Percentiles rank a stretch among this genome's conserved stretches.
phyloP scores from a whole-genome alignment of 1,140 invertebrate species.

The Dinothrombium tinctorium region DNA sequence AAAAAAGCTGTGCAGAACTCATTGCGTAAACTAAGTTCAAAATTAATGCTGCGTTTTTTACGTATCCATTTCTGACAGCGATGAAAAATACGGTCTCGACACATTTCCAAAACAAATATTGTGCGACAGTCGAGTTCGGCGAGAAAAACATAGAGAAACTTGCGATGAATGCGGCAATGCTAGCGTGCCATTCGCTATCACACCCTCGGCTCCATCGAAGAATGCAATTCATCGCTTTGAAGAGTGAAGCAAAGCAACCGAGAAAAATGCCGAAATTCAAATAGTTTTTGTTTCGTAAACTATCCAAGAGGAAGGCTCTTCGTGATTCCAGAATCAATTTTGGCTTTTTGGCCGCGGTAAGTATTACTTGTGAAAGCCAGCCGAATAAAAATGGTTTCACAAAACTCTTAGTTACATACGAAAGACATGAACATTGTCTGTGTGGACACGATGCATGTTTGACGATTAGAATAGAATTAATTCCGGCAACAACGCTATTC shows the following conservation, averaged over 20 bases:
- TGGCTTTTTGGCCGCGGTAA: neutral
- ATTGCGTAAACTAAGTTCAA: constrained; percentile 42
- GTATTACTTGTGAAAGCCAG: too few species aligned
- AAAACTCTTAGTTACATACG: neutral
- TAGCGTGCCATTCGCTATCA: constrained; percentile 7
- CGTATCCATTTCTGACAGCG: neutral
- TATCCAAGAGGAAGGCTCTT: neutral
- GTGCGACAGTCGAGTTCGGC: constrained; percentile 13
- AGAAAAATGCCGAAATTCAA: constrained; percentile 6
- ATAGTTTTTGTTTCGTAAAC: neutral
- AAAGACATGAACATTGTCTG: neutral
- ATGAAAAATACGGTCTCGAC: constrained; percentile 9
- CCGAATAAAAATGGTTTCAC: neutral
- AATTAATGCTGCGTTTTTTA: neutral
- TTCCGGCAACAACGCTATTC: neutral
- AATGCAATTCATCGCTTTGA: constrained; percentile 8
- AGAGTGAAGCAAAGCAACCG: neutral
- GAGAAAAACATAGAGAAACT: constrained; percentile 12
- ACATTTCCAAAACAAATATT: constrained; percentile 14
- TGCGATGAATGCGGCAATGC: constrained; percentile 12
- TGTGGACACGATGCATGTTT: neutral
- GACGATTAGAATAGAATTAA: neutral
- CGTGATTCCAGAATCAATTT: neutral
- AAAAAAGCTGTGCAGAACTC: constrained; percentile 31
- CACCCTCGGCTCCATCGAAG: constrained; percentile 6